These are phyloP conservation scores for Phoxinus dragarum DNA, from an alignment of 2,797 vertebrate species.

Conservation along the genomic window DNA sequence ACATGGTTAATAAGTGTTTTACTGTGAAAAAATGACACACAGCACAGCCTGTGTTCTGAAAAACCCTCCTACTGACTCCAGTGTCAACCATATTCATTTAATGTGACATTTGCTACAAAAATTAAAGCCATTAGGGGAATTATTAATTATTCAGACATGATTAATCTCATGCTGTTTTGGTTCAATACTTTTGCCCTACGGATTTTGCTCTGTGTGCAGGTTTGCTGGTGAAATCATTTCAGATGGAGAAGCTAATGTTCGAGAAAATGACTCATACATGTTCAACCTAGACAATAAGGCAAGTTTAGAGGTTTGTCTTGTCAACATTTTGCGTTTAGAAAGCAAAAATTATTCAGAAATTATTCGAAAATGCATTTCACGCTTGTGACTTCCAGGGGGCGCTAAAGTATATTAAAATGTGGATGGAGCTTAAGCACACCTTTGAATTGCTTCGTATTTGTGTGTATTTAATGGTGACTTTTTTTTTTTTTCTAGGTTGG, in stretches of 20 bases:
- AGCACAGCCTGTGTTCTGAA: not conserved
- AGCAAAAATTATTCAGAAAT: no score
- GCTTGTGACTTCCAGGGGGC: slow-evolving; percentile 35
- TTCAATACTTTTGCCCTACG: slow-evolving; percentile 30
- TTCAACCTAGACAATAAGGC: slow-evolving; percentile 98
- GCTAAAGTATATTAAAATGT: slow-evolving; percentile 32
- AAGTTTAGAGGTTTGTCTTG: slow-evolving; percentile 35
- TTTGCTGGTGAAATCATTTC: slow-evolving; percentile 95
- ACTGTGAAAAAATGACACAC: not conserved
- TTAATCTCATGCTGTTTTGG: slow-evolving; percentile 45
- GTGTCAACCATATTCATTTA: slow-evolving; percentile 14
- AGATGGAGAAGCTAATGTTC: slow-evolving; percentile 89
- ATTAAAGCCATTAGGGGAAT: slow-evolving; percentile 39
- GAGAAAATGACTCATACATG: slow-evolving; percentile 94
- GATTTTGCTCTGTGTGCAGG: slow-evolving; percentile 70
- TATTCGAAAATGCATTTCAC: not conserved
- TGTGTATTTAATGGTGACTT: slow-evolving; percentile 6
- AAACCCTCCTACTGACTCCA: not conserved
- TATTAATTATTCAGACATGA: slow-evolving; percentile 53
- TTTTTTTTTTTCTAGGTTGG: slow-evolving; percentile 80
- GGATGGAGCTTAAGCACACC: not conserved
- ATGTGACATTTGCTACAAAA: slow-evolving; percentile 29
- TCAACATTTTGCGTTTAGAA: not conserved
- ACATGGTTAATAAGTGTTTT: not conserved
- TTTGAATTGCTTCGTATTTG: not conserved